Base-by-base conservation (phyloP, 2,797 vertebrate species). In the Valencia hispanica region DNA sequence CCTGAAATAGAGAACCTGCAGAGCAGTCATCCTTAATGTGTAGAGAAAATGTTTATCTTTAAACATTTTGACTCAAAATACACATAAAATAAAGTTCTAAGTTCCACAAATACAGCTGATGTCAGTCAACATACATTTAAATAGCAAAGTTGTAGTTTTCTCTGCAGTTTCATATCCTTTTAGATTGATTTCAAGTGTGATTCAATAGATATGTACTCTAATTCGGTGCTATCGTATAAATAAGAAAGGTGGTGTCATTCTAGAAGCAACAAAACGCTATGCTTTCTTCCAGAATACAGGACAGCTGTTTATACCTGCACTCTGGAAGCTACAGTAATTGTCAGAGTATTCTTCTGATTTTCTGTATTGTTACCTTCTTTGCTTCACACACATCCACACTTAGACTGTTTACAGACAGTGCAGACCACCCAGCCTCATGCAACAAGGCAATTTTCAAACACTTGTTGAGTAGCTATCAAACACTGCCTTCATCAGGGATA, bases 381-480 rank as follows among this genome's bases (percentile, higher is more conserved):
- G 51, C 68, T 84, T 66, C 41, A 73, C 51, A 79, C 70, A 68
- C 65, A 55, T 30, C 63, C 57, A 68, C 48, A 41, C 73, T 65
- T 70, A 39, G 39, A 83, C 57, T 39, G 22, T 69, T 50, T 71
- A 81, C 43, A 75, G 74, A 70, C 39, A 72, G 72, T 27, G 74
- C 78, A 79, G 70, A 68, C 63, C 76, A 53, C 59, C 75, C 80
- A 72, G 73, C 74, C 57, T 48, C 80, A 75, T 39, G 69, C 74
- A 77, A 68, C 65, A 7, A 84, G 77, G 80, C 74, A 43, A 59
- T 79, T 85, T 83, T 61, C 73, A 81, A 85, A 86, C 77, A 80
- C 87, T 87, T 55, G 70, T 77, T 70, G 78, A 71, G 83, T 45
- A 87, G 79, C 83, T 84, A 86, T 92, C 87, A 91, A 86, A 89